Evolutionary conservation across 2,888 invertebrate genomes (phyloP).

Genomic region (Ramazzottius varieornatus): DNA sequence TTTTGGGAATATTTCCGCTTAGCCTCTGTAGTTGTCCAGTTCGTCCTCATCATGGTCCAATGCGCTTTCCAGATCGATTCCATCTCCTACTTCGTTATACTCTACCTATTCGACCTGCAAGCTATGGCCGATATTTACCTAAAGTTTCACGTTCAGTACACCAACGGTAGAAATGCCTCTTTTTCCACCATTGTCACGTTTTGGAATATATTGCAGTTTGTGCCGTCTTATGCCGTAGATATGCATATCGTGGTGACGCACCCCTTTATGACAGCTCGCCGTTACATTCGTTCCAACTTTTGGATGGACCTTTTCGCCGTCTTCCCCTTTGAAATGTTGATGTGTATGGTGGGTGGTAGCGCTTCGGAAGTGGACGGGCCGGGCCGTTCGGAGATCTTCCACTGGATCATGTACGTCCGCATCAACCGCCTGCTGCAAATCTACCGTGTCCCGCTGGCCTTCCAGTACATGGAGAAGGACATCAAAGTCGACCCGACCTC

Average conservation of each 20-base stretch:
- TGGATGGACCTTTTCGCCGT: constrained; percentile 8
- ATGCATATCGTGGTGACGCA: constrained; percentile 9
- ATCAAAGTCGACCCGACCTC: neutral
- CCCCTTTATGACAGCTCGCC: constrained; percentile 7
- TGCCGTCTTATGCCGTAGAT: too few relatives aligned
- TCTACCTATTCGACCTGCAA: neutral
- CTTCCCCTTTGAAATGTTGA: constrained; percentile 9
- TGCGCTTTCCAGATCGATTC: neutral
- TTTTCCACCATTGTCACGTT: neutral
- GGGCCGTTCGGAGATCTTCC: constrained; percentile 3
- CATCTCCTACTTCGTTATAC: neutral
- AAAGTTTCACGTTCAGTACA: neutral
- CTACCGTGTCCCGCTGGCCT: constrained; percentile 8
- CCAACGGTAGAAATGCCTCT: neutral
- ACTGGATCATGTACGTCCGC: constrained; percentile 8
- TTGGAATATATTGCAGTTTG: neutral
- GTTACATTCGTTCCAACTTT: constrained; percentile 10
- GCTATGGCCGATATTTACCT: neutral
- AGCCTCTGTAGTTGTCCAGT: neutral
- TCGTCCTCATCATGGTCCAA: neutral
- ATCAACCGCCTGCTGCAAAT: constrained; percentile 9
- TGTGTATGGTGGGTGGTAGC: neutral
- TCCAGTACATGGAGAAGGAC: constrained; percentile 2
- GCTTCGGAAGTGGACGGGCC: neutral
- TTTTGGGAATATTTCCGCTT: neutral